Conservation (phyloP, 2,113 vertebrate species). For the Sylvia atricapilla region DNA sequence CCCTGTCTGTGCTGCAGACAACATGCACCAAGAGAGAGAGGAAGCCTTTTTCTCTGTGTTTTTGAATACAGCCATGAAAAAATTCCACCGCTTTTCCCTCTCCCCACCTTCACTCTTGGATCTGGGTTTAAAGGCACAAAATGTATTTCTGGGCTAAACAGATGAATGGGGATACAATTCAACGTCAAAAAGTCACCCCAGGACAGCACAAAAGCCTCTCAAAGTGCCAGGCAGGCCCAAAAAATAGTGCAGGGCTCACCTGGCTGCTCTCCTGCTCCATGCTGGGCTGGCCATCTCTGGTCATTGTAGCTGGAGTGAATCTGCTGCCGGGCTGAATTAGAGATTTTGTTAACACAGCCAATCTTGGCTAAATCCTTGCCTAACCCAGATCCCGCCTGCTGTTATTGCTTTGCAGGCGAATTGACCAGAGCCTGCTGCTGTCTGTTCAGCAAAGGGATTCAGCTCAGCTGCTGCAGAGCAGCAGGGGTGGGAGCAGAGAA, state of each 20-base stretch:
- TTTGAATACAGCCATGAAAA: background rate
- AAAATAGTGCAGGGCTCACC: fast-evolving
- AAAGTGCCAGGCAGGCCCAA: background rate
- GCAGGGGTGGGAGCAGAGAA: background rate
- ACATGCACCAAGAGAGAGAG: background rate
- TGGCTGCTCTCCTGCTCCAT: fast-evolving
- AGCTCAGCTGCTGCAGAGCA: background rate
- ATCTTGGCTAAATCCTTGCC: background rate
- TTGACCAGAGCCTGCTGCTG: background rate
- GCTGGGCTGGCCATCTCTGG: fast-evolving
- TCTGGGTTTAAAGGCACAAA: background rate
- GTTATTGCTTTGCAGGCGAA: background rate
- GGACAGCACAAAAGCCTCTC: background rate
- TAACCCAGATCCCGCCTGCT: background rate
- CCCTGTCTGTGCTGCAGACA: background rate
- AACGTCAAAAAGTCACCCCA: background rate
- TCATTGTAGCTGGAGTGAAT: fast-evolving
- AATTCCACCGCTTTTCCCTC: too few species aligned
- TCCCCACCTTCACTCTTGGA: background rate
- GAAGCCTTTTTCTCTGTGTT: background rate
- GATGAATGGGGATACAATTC: background rate
- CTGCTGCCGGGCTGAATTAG: background rate
- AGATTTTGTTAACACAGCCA: background rate
- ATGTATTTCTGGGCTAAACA: background rate
- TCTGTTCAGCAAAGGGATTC: background rate